Percentiles rank a stretch among this genome's conserved stretches.
phyloP scores from a whole-genome alignment of 1,140 invertebrate genomes.

The Dermatophagoides farinae region DNA sequence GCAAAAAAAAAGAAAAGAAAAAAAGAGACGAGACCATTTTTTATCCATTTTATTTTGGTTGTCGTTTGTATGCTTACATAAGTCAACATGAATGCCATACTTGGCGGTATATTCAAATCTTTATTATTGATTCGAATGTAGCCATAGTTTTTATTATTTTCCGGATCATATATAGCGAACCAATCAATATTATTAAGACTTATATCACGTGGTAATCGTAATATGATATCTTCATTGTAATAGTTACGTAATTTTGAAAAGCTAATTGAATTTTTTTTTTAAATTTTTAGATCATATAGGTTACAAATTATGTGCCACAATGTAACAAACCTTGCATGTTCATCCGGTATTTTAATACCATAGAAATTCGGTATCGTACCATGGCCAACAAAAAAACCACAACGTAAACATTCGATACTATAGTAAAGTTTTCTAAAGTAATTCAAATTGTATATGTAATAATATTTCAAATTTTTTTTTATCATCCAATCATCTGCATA shows the following conservation, averaged over 20 bases:
- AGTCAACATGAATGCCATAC: constrained; percentile 14
- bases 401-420: constrained; percentile 36
- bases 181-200: constrained; percentile 66
- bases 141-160: constrained; percentile 46
- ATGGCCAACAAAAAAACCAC: constrained; percentile 68
- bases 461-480: too few species aligned
- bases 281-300: neutral
- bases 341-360: constrained; percentile 62
- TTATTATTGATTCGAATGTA: constrained; percentile 49
- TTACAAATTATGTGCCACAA: too few species aligned
- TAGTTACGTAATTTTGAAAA: constrained; percentile 47
- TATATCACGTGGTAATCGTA: constrained; percentile 57
- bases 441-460: neutral
- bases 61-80: neutral
- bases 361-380: constrained; percentile 61
- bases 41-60: neutral
- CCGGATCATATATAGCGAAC: constrained; percentile 56
- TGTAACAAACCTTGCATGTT: constrained; percentile 77
- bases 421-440: constrained; percentile 42
- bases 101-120: constrained; percentile 58
- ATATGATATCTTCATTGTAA: constrained; percentile 44
- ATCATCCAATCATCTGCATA: too few species aligned
- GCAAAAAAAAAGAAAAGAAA: too few species aligned
- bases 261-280: constrained; percentile 34
- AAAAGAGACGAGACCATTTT: neutral